Percentiles rank a stretch among this genome's conserved stretches.
Evolutionary conservation across 2,797 vertebrate species (phyloP).

Genomic region (Enteromius treurensis): DNA sequence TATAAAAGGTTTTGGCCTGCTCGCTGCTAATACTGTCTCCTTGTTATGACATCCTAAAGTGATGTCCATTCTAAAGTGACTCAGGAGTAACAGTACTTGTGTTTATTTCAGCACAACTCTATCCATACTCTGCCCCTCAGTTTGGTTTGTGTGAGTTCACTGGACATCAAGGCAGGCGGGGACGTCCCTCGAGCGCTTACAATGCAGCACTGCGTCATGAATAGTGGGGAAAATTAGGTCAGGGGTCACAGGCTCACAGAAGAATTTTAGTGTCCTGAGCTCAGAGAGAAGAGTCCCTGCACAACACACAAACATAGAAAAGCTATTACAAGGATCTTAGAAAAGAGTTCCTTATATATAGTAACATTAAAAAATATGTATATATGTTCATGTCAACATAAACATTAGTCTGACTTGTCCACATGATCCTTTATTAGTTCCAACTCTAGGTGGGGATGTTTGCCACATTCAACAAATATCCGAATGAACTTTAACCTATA

Average conservation of each 20-base stretch:
- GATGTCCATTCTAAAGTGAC: neutral
- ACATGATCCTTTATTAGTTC: neutral
- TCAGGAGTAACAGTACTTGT: neutral
- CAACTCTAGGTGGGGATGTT: constrained; percentile 31
- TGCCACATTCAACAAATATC: neutral
- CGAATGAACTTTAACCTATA: constrained; percentile 18
- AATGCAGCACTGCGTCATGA: constrained; percentile 89
- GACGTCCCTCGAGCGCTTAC: constrained; percentile 62
- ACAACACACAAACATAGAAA: constrained; percentile 29
- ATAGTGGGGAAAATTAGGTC: constrained; percentile 86
- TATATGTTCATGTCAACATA: neutral
- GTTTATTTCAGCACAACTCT: neutral
- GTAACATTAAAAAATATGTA: neutral
- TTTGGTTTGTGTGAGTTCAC: neutral
- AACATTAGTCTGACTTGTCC: neutral
- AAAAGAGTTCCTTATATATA: neutral
- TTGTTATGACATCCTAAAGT: neutral
- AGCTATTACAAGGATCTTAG: neutral
- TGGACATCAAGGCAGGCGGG: neutral
- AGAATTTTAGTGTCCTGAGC: constrained; percentile 85
- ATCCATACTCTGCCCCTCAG: neutral
- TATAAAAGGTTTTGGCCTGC: neutral
- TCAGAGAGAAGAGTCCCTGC: constrained; percentile 83
- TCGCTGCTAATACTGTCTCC: neutral
- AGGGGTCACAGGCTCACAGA: constrained; percentile 73